Percentiles rank a stretch among this genome's conserved stretches.
These are phyloP conservation scores for Gavia stellata DNA, from an alignment of 2,113 vertebrate genomes.

Conservation along the genomic window DNA sequence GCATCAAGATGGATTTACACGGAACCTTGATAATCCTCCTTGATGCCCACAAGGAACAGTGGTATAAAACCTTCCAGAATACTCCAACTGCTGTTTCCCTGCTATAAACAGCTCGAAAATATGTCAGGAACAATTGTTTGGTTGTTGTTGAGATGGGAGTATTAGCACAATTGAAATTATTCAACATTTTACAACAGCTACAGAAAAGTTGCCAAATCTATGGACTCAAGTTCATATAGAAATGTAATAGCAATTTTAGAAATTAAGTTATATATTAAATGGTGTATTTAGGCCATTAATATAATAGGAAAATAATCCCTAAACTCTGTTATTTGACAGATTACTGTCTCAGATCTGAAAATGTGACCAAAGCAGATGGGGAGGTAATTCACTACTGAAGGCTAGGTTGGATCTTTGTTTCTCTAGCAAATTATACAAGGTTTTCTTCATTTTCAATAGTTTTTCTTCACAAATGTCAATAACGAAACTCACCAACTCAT, in stretches of 20 bases:
- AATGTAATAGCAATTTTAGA: neutral
- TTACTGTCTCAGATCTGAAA: neutral
- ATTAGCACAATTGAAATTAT: neutral
- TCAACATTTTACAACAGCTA: neutral
- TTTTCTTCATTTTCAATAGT: neutral
- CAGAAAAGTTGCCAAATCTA: neutral
- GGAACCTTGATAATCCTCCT: neutral
- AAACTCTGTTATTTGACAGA: slow-evolving; percentile 12
- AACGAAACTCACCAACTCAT: neutral
- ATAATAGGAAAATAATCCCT: neutral
- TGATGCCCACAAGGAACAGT: neutral
- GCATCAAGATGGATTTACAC: neutral
- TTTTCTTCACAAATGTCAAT: neutral
- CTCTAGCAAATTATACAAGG: neutral
- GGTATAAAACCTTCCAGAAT: neutral
- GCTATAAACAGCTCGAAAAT: neutral
- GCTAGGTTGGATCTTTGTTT: neutral
- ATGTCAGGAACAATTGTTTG: neutral
- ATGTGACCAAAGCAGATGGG: neutral
- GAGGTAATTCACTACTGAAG: neutral
- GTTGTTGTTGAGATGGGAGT: neutral
- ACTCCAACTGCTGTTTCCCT: neutral
- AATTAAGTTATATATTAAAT: neutral
- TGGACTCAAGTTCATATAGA: neutral
- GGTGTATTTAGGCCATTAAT: neutral